Evolutionary conservation across 2,888 invertebrate species (phyloP).

Genomic region (Leucophenga montana): DNA sequence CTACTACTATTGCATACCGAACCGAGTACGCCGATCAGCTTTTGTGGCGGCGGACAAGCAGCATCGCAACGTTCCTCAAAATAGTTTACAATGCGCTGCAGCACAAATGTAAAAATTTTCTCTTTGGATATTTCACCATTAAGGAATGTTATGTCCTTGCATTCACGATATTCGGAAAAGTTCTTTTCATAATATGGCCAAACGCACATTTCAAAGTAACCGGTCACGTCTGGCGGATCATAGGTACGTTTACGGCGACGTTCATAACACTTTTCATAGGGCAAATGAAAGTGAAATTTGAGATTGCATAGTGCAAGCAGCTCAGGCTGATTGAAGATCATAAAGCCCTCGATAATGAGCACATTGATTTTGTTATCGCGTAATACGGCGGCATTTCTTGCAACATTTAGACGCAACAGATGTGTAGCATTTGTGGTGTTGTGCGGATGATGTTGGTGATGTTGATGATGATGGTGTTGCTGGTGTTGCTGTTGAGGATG

Average conservation of each 20-base stretch:
- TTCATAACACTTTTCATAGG: conserved; percentile 79
- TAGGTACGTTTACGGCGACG: conserved; percentile 81
- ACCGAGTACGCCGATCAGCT: conserved; percentile 53
- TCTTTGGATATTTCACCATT: conserved; percentile 71
- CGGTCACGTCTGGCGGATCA: conserved; percentile 87
- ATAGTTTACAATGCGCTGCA: conserved; percentile 66
- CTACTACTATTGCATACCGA: conserved; percentile 36
- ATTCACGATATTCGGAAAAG: conserved; percentile 72
- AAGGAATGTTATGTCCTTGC: conserved; percentile 69
- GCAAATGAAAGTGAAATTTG: conserved; percentile 83
- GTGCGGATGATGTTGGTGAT: conserved; percentile 40
- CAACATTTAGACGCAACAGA: conserved; percentile 51
- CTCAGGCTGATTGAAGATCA: conserved; percentile 81
- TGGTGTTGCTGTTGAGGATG: conserved; percentile 41
- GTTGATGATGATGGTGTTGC: conserved; percentile 18
- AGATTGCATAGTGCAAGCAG: conserved; percentile 79
- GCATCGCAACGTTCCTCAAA: conserved; percentile 66
- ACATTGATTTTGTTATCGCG: conserved; percentile 73
- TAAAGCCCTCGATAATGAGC: conserved; percentile 85
- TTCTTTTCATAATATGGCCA: conserved; percentile 88
- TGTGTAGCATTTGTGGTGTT: conserved; percentile 39
- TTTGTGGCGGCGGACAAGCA: conserved; percentile 64
- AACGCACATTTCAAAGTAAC: conserved; percentile 91
- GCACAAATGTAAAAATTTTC: conserved; percentile 68
- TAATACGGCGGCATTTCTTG: conserved; percentile 39